Evolutionary conservation across 2,888 invertebrate species (phyloP), one percentile per base, ranked within the genome.

Genomic region (Drosophila nr. medialis): DNA sequence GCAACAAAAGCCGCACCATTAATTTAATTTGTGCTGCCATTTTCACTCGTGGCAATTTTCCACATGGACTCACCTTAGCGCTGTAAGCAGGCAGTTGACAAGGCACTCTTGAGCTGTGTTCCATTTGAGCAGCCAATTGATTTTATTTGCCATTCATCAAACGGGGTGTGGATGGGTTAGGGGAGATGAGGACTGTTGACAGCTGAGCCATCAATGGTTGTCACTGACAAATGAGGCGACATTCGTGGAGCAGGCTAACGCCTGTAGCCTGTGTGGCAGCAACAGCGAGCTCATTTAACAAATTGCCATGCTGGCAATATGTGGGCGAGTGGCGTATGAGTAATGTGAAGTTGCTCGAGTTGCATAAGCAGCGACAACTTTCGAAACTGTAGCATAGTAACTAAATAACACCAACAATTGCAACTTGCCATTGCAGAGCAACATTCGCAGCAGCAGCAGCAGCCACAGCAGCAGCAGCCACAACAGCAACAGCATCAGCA

Each of bases 391-490:
- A 15, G 27, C 32, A 51, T 7, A 15, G 4, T 45, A 63, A 50
- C 1, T 8, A 21, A 38, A 27, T 27, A 45, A 50, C 81, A 73
- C 73, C 68, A 75, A 67, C 69, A 67, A 81, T 71, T 81, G 74
- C 62, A 69, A 66, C 72, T 85, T 90, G 60, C 71, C 76, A 72
- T 90, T 85, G 63, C 84, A 90, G 89, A 90, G 67, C 89, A 83
- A 80, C 78, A 80, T 51, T 49, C 63, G 64, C 76, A 88, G 62
- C 63, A 69, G 21, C 69, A 75, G 32, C 72, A 70, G 27, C 95
- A 77, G 70, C 85, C 64, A n/a, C 80, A 80, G 24, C 75, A 68
- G 30, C 62, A 67, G n/a, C 75, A 77, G 34, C 69, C 68, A 49
- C 88, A 78, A 36, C 75, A 72, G 36, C 73, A 77, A 49, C 79